Evolutionary conservation across 2,113 vertebrate species (phyloP), one percentile per base, ranked within the genome.

Genomic region (Oxyura jamaicensis): DNA sequence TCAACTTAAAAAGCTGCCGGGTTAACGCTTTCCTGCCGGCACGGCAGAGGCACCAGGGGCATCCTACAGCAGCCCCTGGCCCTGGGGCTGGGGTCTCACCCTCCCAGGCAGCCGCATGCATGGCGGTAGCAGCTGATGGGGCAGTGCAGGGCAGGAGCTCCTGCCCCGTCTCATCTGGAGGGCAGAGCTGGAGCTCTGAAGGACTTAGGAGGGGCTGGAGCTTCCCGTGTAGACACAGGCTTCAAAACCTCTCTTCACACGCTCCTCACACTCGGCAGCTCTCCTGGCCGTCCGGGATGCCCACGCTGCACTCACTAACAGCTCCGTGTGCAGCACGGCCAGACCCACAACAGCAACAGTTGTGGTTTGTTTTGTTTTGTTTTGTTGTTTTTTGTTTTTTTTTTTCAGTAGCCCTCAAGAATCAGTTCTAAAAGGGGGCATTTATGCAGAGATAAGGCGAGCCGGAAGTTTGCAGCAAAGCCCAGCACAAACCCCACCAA

Each of bases 401-500:
- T 48, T 19, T 76, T 25, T 36, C 39, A 42, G 62, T 72, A 7
- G 9, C 56, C 76, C 84, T 86, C 80, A 78, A 95, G 84, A 85
- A 92, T 33, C 80, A 92, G 75, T 83, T 76, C 81, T 85, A 65
- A 94, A 97, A 96, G 85, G 73, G 82, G 73, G 68, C 69, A 6
- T 95, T 94, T 96, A 94, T 80, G 67, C 83, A 16, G 60, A 83
- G 85, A 84, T 42, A 91, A 90, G 83, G 73, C 91, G 96, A 95
- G 93, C 90, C 62, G 76, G 96, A 97, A 96, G 92, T 94, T 94
- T 91, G 62, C 63, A 42, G 42, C 95, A 86, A 95, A 72, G 59
- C 65, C 25, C 1, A 3, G n/a, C 46, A 79, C 88, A 26, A 91
- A 85, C n/a, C 55, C 36, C 18, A 33, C 77, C 84, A 67, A 55